Percentiles rank a stretch among this genome's conserved stretches.
These are phyloP conservation scores for Anthoscopus minutus DNA, from an alignment of 2,113 vertebrate species.

Conservation along the genomic window DNA sequence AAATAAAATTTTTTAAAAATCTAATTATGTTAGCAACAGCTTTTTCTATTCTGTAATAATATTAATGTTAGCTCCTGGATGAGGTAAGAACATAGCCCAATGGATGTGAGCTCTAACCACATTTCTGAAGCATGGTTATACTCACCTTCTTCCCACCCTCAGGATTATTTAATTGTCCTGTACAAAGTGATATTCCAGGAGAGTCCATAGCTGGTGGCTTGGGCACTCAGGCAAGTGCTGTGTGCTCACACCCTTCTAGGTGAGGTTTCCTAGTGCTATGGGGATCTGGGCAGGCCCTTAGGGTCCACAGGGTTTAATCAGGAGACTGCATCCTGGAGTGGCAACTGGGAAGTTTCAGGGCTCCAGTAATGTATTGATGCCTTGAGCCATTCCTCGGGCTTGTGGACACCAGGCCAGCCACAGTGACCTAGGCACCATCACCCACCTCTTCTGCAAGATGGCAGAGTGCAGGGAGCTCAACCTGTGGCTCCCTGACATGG, in stretches of 20 bases:
- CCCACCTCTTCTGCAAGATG: background rate
- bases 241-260: background rate
- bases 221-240: background rate
- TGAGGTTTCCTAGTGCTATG: background rate
- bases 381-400: background rate
- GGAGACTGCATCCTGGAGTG: background rate
- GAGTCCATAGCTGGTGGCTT: background rate
- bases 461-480: fast-evolving
- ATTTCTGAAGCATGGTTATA: background rate
- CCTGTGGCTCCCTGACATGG: fast-evolving
- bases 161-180: background rate
- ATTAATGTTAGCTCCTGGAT: background rate
- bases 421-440: background rate
- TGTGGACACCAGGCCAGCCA: fast-evolving
- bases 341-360: background rate
- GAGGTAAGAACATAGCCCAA: background rate
- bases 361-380: background rate
- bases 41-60: background rate
- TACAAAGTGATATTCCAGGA: background rate
- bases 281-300: background rate
- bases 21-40: background rate
- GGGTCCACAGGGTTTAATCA: background rate
- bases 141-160: background rate
- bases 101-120: background rate
- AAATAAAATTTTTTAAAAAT: background rate